Conservation (phyloP, 2,113 vertebrate species). For the Opisthocomus hoazin region DNA sequence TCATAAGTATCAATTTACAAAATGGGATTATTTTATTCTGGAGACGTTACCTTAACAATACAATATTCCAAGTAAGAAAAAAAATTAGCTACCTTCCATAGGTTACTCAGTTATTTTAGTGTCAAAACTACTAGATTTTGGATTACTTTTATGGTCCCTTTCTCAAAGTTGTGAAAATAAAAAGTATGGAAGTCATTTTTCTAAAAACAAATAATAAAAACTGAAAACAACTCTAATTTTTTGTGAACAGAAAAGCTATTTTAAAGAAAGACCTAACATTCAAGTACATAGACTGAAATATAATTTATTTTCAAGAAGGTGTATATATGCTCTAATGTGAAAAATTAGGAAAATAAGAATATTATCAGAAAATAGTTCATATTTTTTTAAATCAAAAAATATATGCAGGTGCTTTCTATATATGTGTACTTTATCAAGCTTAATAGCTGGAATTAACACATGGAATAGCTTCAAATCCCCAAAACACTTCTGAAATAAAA, state of each 20-base stretch:
- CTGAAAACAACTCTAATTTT: neutral
- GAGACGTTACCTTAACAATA: neutral
- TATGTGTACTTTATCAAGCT: neutral
- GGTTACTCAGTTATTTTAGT: neutral
- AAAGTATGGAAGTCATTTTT: neutral
- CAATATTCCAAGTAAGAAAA: neutral
- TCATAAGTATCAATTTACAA: neutral
- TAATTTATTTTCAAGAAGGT: neutral
- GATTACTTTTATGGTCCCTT: neutral
- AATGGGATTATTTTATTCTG: neutral
- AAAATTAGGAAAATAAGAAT: neutral
- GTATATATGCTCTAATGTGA: rapidly evolving
- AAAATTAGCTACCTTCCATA: neutral
- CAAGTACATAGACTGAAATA: neutral
- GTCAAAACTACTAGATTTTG: rapidly evolving
- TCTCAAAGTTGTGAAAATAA: neutral
- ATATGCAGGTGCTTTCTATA: neutral
- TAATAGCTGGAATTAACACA: neutral
- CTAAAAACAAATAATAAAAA: neutral
- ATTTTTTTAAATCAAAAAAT: neutral
- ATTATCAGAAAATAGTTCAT: neutral
- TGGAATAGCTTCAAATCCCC: neutral
- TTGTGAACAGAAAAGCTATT: neutral
- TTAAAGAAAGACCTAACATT: neutral
- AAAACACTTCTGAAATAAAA: neutral